Conservation (phyloP, 2,113 vertebrate genomes). For the Nansenia antarctica region DNA sequence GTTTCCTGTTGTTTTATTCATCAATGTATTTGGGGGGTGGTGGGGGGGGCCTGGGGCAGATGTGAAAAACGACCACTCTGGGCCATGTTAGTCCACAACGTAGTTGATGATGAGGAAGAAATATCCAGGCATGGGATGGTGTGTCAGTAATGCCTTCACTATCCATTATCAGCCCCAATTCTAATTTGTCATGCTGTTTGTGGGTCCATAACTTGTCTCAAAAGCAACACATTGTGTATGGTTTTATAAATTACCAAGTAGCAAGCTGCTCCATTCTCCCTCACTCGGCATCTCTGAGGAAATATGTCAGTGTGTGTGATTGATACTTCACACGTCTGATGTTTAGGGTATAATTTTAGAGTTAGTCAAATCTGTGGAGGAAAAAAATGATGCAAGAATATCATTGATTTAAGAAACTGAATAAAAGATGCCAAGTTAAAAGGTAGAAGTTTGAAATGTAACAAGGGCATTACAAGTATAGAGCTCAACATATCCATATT, state of each 20-base stretch:
- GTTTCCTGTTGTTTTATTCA: conserved; percentile 70
- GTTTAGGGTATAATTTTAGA: conserved; percentile 6
- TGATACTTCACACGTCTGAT: conserved; percentile 17
- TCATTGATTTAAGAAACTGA: conserved; percentile 1
- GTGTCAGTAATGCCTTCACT: conserved; percentile 36
- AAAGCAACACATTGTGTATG: conserved; percentile 40
- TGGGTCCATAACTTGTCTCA: conserved; percentile 28
- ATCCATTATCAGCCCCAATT: conserved; percentile 34
- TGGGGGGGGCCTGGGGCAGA: conserved; percentile 43
- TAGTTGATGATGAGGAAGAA: conserved; percentile 45
- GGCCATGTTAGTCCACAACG: conserved; percentile 15
- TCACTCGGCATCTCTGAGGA: conserved; percentile 25
- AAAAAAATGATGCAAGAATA: conserved; percentile 3
- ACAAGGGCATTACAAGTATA: not conserved
- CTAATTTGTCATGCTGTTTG: conserved; percentile 40
- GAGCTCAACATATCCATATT: not conserved
- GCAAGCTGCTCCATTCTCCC: conserved; percentile 22
- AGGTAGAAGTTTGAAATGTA: conserved; percentile 3
- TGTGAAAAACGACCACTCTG: conserved; percentile 53
- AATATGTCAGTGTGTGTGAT: conserved; percentile 34
- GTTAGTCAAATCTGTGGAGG: not conserved
- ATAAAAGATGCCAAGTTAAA: conserved; percentile 1
- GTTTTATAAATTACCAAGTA: conserved; percentile 49
- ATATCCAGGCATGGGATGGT: conserved; percentile 9
- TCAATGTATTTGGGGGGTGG: conserved; percentile 47